These are phyloP conservation scores for Galaxias olidus DNA, from an alignment of 2,797 vertebrate genomes.

Conservation along the genomic window DNA sequence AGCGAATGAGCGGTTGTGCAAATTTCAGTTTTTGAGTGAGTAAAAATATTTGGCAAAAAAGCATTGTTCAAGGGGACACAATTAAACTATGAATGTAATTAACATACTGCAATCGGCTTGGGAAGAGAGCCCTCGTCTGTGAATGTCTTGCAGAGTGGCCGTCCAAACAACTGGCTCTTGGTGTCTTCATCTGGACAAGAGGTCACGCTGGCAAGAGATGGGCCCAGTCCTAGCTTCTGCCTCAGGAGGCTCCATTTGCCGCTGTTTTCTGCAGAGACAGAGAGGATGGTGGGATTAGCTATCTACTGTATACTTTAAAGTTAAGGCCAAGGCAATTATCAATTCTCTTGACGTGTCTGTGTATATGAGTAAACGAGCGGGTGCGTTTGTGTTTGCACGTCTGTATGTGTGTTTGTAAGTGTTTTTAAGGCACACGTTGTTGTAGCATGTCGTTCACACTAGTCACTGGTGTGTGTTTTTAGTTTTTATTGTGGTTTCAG, in stretches of 20 bases:
- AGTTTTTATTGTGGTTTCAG: slow-evolving; percentile 1
- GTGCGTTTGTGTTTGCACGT: no score
- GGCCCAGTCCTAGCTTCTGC: slow-evolving; percentile 71
- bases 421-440: neutral
- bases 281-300: slow-evolving; percentile 40
- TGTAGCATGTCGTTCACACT: neutral
- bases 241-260: slow-evolving; percentile 80
- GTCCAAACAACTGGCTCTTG: slow-evolving; percentile 83
- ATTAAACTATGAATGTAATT: no score
- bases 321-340: no score
- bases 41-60: no score
- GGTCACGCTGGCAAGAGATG: slow-evolving; percentile 57
- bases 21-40: no score
- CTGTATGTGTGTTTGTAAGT: no score
- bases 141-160: slow-evolving; percentile 79
- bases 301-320: no score
- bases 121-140: slow-evolving; percentile 77
- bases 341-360: no score
- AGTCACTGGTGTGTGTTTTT: slow-evolving; percentile 6
- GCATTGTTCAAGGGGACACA: no score
- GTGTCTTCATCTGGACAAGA: slow-evolving; percentile 52
- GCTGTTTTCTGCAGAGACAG: slow-evolving; percentile 68
- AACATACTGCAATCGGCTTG: slow-evolving; percentile 82
- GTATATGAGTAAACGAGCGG: no score
- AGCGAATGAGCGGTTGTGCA: no score